Evolutionary conservation across 2,888 invertebrate genomes (phyloP).

Genomic region (Agriopis aurantiaria): DNA sequence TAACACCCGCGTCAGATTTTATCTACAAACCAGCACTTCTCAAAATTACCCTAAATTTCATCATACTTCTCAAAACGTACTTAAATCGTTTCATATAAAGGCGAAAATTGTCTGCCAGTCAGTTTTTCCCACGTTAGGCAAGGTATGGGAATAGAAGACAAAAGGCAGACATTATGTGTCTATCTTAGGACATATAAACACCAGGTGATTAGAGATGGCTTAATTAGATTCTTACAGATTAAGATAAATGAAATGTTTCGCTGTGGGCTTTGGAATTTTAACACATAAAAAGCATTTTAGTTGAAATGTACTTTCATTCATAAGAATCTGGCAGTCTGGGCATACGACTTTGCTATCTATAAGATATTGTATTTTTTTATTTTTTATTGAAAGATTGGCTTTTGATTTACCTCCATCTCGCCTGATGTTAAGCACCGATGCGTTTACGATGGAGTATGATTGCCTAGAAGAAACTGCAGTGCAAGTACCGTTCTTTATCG

Average conservation of each 20-base stretch:
- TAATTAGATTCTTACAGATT: constrained; percentile 30
- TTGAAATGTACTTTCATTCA: no score
- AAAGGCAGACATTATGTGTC: constrained; percentile 45
- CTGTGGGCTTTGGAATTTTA: background rate
- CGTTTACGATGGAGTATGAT: no score
- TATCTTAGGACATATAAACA: constrained; percentile 43
- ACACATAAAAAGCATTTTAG: no score
- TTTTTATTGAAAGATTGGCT: no score
- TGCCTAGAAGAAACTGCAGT: no score
- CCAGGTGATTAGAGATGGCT: constrained; percentile 34
- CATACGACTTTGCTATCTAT: no score
- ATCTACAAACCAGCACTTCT: constrained; percentile 34
- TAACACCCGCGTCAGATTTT: constrained; percentile 34
- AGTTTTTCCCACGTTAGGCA: constrained; percentile 51
- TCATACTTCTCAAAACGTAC: constrained; percentile 22
- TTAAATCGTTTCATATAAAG: constrained; percentile 38
- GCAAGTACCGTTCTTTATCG: no score
- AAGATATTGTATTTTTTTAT: no score
- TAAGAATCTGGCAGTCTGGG: no score
- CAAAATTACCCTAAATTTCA: constrained; percentile 37
- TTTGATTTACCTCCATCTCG: no score
- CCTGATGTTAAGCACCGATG: no score
- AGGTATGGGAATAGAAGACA: constrained; percentile 55
- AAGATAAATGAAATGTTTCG: constrained; percentile 7
- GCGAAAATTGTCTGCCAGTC: constrained; percentile 42